Evolutionary conservation across 2,888 invertebrate genomes (phyloP).

Genomic region (Cataglyphis rosenhaueri): DNA sequence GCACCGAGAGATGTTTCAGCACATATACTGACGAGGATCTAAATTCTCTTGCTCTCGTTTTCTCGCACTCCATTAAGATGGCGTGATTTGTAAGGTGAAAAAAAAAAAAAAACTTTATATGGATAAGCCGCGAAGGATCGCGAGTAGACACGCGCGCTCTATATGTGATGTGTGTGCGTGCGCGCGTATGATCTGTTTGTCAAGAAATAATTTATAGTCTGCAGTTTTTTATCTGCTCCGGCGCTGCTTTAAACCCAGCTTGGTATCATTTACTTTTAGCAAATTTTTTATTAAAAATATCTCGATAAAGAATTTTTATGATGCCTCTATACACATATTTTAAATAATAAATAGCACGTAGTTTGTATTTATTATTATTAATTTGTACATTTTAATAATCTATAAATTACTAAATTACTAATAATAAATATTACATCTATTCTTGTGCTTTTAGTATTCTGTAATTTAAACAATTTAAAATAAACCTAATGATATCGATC

Average conservation of each 20-base stretch:
- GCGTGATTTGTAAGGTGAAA: slow-evolving; percentile 17
- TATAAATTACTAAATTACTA: background rate
- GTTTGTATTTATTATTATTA: slow-evolving; percentile 6
- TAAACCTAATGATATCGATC: background rate
- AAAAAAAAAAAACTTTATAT: slow-evolving; percentile 32
- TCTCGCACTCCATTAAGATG: slow-evolving; percentile 36
- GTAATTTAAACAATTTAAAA: background rate
- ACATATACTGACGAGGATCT: slow-evolving; percentile 14
- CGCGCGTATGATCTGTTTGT: slow-evolving; percentile 17
- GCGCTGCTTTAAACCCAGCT: slow-evolving; percentile 9
- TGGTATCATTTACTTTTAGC: background rate
- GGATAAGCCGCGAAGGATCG: slow-evolving; percentile 38
- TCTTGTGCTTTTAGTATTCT: background rate
- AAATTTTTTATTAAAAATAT: slow-evolving; percentile 27
- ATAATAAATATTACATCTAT: background rate
- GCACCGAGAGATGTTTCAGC: slow-evolving; percentile 15
- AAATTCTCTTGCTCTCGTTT: slow-evolving; percentile 1
- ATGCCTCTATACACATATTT: background rate
- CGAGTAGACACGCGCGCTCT: slow-evolving; percentile 36
- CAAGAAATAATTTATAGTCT: slow-evolving; percentile 44
- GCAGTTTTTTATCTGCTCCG: slow-evolving; percentile 45
- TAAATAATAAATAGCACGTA: background rate
- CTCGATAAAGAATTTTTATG: slow-evolving; percentile 20
- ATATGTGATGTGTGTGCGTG: too few relatives aligned
- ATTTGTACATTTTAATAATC: background rate